Conservation (phyloP, 2,113 vertebrate genomes). For the Hepsetus odoe region DNA sequence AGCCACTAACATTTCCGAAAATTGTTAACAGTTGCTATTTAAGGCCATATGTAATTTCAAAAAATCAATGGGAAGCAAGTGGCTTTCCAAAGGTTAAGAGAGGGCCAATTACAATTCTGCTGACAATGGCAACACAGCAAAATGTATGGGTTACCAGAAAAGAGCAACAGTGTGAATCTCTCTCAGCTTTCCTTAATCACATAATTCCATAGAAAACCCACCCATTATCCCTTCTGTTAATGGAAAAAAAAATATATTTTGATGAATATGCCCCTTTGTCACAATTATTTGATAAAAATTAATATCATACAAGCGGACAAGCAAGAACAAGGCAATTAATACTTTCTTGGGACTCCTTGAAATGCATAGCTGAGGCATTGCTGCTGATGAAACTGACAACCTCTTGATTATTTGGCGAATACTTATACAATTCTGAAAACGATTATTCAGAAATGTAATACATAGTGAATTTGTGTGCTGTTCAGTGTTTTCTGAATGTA, state of each 20-base stretch:
- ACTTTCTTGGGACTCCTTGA: too few relatives aligned
- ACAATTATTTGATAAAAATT: too few relatives aligned
- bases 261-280: too few relatives aligned
- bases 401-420: too few relatives aligned
- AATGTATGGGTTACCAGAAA: not conserved
- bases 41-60: constrained; percentile 31
- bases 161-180: not conserved
- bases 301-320: too few relatives aligned
- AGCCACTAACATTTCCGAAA: constrained; percentile 26
- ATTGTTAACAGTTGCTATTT: constrained; percentile 44
- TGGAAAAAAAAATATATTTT: not conserved
- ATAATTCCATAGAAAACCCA: constrained; percentile 15
- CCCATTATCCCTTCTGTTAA: not conserved
- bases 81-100: constrained; percentile 11
- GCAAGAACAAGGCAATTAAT: too few relatives aligned
- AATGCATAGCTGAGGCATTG: too few relatives aligned
- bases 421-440: too few relatives aligned
- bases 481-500: not conserved
- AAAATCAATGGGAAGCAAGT: constrained; percentile 32
- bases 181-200: not conserved
- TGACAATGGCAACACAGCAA: not conserved
- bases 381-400: too few relatives aligned
- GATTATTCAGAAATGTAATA: not conserved
- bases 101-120: constrained; percentile 13
- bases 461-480: not conserved